Conservation (phyloP, 1,140 invertebrate species). For the Triops longicaudatus region DNA sequence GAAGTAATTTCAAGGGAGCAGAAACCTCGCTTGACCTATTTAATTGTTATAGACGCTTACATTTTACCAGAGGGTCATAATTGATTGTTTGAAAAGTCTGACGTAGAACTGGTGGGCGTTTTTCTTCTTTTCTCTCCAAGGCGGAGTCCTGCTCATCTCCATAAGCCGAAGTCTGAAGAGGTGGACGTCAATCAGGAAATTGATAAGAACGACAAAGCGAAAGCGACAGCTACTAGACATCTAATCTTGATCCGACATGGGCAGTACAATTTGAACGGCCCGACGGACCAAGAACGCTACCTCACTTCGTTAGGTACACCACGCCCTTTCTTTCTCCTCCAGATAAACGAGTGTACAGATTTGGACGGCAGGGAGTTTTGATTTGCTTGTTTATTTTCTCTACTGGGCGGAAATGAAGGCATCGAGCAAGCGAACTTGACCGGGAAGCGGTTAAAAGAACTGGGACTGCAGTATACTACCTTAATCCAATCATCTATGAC, state of each 20-base stretch:
- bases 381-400: constrained; percentile 24
- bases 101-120: too few relatives aligned
- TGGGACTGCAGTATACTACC: constrained; percentile 66
- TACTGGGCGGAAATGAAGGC: constrained; percentile 45
- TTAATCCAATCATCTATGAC: constrained; percentile 87
- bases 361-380: not conserved
- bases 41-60: too few relatives aligned
- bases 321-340: not conserved
- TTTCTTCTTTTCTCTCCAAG: constrained; percentile 44
- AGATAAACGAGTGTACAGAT: constrained; percentile 16
- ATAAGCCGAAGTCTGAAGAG: constrained; percentile 51
- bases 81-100: too few relatives aligned
- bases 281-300: constrained; percentile 60
- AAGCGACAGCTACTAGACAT: constrained; percentile 66
- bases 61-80: too few relatives aligned
- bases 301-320: constrained; percentile 66
- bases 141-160: constrained; percentile 59
- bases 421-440: constrained; percentile 72
- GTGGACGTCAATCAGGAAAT: constrained; percentile 35
- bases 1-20: too few relatives aligned
- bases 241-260: constrained; percentile 89
- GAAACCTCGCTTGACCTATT: too few relatives aligned
- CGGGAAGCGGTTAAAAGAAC: constrained; percentile 60
- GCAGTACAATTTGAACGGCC: constrained; percentile 72
- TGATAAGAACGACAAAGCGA: constrained; percentile 38